phyloP scores from a whole-genome alignment of 2,888 invertebrate species.

The Hyppa rectilinea region DNA sequence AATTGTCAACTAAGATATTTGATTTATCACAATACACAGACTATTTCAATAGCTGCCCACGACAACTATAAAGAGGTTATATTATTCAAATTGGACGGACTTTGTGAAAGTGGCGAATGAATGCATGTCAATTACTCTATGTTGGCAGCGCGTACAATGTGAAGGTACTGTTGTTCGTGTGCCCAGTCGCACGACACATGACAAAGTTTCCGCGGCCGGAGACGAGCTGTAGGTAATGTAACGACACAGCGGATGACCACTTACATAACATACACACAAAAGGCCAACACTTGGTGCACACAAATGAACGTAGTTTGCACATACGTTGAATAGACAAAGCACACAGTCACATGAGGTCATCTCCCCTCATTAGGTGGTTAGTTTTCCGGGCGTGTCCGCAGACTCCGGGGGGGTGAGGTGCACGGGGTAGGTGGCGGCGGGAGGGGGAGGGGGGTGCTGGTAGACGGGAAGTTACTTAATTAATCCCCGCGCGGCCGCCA shows the following conservation, averaged over 20 bases:
- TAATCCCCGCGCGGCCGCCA: conserved; percentile 90
- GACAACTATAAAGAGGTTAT: conserved; percentile 48
- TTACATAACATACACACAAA: conserved; percentile 85
- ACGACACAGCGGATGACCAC: conserved; percentile 71
- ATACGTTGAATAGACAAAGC: conserved; percentile 85
- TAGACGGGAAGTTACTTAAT: conserved; percentile 90
- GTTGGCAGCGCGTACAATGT: conserved; percentile 54
- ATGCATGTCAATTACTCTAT: conserved; percentile 67
- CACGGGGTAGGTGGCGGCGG: conserved; percentile 70
- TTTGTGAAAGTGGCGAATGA: conserved; percentile 60
- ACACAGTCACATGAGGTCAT: conserved; percentile 90
- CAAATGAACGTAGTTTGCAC: conserved; percentile 85
- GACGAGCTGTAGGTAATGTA: conserved; percentile 73
- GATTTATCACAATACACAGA: conserved; percentile 15
- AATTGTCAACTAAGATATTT: conserved; percentile 8
- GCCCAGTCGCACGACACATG: conserved; percentile 63
- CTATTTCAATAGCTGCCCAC: conserved; percentile 37
- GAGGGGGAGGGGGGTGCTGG: conserved; percentile 72
- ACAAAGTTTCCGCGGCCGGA: conserved; percentile 58
- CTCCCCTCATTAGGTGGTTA: conserved; percentile 91
- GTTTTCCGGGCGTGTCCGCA: conserved; percentile 91
- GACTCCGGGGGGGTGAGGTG: conserved; percentile 84
- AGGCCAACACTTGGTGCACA: conserved; percentile 82
- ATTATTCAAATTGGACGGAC: conserved; percentile 58
- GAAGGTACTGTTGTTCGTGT: conserved; percentile 61